phyloP scores from a whole-genome alignment of 2,888 invertebrate species.

The Dione juno region DNA sequence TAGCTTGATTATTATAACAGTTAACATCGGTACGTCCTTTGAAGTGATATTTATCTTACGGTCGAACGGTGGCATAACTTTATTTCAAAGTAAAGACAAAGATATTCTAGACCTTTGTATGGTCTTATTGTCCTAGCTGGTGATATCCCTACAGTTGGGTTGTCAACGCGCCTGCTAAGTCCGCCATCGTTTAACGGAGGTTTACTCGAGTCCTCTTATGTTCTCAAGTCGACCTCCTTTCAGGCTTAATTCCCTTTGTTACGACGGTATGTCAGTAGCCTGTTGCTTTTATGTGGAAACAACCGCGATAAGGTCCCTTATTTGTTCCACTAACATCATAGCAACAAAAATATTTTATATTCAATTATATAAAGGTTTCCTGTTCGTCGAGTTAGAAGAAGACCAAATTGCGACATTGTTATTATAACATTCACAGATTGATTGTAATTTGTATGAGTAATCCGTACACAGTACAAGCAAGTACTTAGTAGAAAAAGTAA shows the following conservation, averaged over 20 bases:
- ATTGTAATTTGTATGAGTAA: slow-evolving; percentile 5
- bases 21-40: not conserved
- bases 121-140: slow-evolving; percentile 19
- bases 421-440: slow-evolving; percentile 1
- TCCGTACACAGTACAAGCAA: not conserved
- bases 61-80: not conserved
- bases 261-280: slow-evolving; percentile 31
- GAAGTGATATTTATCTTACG: not conserved
- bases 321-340: slow-evolving; percentile 10
- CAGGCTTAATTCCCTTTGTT: slow-evolving; percentile 43
- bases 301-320: slow-evolving; percentile 29
- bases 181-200: slow-evolving; percentile 32
- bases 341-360: not conserved
- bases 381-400: not conserved
- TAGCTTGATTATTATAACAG: no score
- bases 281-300: slow-evolving; percentile 36
- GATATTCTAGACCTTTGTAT: slow-evolving; percentile 7
- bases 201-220: slow-evolving; percentile 37
- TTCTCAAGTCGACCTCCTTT: slow-evolving; percentile 38
- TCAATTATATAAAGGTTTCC: slow-evolving; percentile 1
- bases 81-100: not conserved
- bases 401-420: not conserved
- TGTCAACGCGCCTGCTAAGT: slow-evolving; percentile 37
- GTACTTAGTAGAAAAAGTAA: slow-evolving; percentile 20
- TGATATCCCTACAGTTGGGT: slow-evolving; percentile 28